These are phyloP conservation scores for Acomys russatus DNA, from an alignment of 2,797 vertebrate genomes.

Conservation along the genomic window DNA sequence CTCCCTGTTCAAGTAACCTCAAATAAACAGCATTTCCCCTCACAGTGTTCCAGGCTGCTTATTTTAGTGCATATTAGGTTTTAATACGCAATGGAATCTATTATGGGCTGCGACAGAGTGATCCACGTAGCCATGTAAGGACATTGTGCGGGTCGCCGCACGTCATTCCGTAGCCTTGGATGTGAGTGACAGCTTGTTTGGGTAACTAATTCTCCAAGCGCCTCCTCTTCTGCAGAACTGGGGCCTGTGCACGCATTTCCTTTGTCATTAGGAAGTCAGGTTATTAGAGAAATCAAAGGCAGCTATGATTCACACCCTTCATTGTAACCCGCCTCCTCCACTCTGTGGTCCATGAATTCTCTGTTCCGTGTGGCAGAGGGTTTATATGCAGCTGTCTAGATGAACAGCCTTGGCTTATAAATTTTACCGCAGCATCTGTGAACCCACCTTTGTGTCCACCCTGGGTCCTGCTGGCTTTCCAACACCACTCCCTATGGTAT, in stretches of 20 bases:
- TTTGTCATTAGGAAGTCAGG: slow-evolving; percentile 39
- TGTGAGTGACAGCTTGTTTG: not conserved
- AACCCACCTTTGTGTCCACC: not conserved
- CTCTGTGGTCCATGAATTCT: not conserved
- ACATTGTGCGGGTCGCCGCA: not conserved
- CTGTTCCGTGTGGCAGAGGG: not conserved
- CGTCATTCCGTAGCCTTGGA: accelerated
- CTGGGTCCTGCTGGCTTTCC: not conserved
- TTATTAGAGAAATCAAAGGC: slow-evolving; percentile 5
- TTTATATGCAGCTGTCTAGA: not conserved
- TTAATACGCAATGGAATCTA: accelerated
- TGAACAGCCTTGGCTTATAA: not conserved
- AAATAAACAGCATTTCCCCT: not conserved
- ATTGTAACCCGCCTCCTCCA: not conserved
- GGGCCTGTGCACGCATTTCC: not conserved
- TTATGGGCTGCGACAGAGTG: not conserved
- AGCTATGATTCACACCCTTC: not conserved
- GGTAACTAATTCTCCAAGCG: not conserved
- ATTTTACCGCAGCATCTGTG: not conserved
- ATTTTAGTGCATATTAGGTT: not conserved
- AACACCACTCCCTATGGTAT: no score
- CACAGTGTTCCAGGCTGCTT: not conserved
- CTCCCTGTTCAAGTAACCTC: not conserved
- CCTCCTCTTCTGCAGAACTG: not conserved
- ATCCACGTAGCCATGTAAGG: not conserved